phyloP scores from a whole-genome alignment of 1,140 invertebrate species.

The Fragariocoptes setiger region DNA sequence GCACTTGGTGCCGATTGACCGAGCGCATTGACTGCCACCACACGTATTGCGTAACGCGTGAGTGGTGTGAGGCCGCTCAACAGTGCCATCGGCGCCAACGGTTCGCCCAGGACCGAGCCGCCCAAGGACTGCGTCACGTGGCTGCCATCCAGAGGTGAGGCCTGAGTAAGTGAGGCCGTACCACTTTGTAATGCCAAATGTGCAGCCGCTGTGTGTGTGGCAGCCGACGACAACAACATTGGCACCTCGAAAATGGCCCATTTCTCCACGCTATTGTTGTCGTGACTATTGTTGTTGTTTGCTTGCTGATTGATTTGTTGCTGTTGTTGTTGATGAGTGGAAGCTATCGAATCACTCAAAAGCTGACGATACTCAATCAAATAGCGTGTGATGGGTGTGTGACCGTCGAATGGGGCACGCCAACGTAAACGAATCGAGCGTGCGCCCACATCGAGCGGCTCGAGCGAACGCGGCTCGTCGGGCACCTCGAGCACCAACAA shows the following conservation, averaged over 20 bases:
- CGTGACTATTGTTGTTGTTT: background rate
- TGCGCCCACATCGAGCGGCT: conserved; percentile 10
- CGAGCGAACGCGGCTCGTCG: conserved; percentile 11
- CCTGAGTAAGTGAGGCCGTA: background rate
- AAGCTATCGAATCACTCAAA: too few relatives aligned
- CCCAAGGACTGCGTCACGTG: background rate
- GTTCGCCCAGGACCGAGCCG: background rate
- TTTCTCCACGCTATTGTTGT: too few relatives aligned
- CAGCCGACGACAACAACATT: background rate
- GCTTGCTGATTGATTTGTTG: too few relatives aligned
- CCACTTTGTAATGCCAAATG: background rate
- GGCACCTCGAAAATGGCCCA: background rate
- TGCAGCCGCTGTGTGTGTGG: background rate
- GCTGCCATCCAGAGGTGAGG: background rate
- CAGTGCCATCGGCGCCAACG: conserved; percentile 4
- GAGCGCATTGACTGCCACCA: conserved; percentile 73
- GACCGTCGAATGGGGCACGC: conserved; percentile 11
- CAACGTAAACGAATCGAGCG: conserved; percentile 11
- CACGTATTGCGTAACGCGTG: conserved; percentile 61
- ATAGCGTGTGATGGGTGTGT: conserved; percentile 12
- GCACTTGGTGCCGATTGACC: conserved; percentile 63
- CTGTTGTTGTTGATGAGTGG: too few relatives aligned
- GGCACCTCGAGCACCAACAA: conserved; percentile 16
- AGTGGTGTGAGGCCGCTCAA: conserved; percentile 33
- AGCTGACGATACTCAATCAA: conserved; percentile 10